These are phyloP conservation scores for Megaceryle alcyon DNA, from an alignment of 2,797 vertebrate genomes.

Conservation along the genomic window DNA sequence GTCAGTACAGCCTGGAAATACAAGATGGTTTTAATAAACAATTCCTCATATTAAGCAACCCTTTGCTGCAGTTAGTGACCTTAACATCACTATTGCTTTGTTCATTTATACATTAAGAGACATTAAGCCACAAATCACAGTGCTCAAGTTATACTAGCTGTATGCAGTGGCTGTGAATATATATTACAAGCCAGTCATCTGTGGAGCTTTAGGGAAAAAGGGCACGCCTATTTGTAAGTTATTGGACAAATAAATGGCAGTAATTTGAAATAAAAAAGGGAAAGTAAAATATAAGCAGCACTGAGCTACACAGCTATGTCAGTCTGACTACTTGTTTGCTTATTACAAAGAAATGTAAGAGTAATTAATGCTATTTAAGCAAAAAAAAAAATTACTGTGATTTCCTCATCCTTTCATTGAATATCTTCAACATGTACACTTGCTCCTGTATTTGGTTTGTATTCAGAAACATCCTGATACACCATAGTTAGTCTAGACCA, in stretches of 20 bases:
- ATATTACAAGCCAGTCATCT: neutral
- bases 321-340: neutral
- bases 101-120: neutral
- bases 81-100: neutral
- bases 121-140: neutral
- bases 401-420: neutral
- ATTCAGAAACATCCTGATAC: neutral
- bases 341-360: neutral
- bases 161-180: neutral
- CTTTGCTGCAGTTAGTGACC: neutral
- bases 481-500: neutral
- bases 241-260: neutral
- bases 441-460: neutral
- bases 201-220: neutral
- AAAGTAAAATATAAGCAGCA: neutral
- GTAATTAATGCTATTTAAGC: neutral
- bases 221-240: neutral
- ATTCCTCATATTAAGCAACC: neutral
- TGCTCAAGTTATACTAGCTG: neutral
- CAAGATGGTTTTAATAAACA: neutral
- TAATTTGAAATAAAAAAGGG: neutral
- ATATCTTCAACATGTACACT: neutral
- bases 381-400: neutral
- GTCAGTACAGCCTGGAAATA: neutral
- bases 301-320: accelerated